Evolutionary conservation across 1,140 invertebrate species (phyloP).

Genomic region (Venustaconcha ellipsiformis): DNA sequence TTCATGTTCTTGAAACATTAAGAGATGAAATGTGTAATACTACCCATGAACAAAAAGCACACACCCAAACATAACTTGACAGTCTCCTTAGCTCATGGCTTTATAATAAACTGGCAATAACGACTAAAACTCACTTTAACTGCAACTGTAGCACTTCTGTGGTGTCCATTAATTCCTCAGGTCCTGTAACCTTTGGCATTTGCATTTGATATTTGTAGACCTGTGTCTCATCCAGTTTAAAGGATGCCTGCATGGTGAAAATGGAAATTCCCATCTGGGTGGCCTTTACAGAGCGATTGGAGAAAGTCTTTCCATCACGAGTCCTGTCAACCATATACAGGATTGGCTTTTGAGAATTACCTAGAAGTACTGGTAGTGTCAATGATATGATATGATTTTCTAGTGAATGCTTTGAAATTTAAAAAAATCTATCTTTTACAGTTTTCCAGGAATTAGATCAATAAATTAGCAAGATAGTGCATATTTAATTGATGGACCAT

Average conservation of each 20-base stretch:
- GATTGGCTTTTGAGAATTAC: slow-evolving; percentile 61
- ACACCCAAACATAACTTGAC: too few relatives aligned
- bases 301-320: slow-evolving; percentile 65
- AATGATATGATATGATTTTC: background rate
- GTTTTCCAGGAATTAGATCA: too few relatives aligned
- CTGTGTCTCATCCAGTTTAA: slow-evolving; percentile 60
- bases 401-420: too few relatives aligned
- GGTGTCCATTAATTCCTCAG: slow-evolving; percentile 32
- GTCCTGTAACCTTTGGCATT: slow-evolving; percentile 54
- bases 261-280: slow-evolving; percentile 63
- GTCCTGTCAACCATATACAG: slow-evolving; percentile 65
- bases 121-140: slow-evolving; percentile 29
- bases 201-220: slow-evolving; percentile 48
- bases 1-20: too few relatives aligned
- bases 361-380: slow-evolving; percentile 36
- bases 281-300: slow-evolving; percentile 63
- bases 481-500: too few relatives aligned
- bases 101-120: too few relatives aligned
- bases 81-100: too few relatives aligned
- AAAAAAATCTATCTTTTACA: too few relatives aligned
- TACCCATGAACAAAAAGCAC: too few relatives aligned
- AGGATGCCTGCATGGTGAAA: slow-evolving; percentile 66
- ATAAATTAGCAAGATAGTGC: too few relatives aligned
- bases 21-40: too few relatives aligned
- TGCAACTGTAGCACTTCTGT: slow-evolving; percentile 36